phyloP scores from a whole-genome alignment of 2,113 vertebrate species.

The Clinocottus analis region DNA sequence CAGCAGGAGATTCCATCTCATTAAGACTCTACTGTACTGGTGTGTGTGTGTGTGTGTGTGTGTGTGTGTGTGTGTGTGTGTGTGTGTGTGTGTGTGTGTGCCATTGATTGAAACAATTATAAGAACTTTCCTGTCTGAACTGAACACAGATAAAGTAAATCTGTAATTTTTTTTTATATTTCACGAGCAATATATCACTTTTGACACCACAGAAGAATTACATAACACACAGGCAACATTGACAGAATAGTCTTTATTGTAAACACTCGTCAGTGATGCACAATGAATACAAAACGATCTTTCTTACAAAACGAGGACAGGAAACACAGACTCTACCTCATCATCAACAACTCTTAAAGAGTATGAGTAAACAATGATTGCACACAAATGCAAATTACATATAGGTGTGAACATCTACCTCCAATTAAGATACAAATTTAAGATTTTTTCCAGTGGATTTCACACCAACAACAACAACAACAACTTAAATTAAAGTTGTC shows the following conservation, averaged over 20 bases:
- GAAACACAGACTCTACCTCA: conserved; percentile 4
- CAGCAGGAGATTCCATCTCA: conserved; percentile 55
- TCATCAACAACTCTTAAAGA: not conserved
- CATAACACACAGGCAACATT: not conserved
- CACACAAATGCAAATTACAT: not conserved
- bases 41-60: conserved; percentile 84
- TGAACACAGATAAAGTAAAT: not conserved
- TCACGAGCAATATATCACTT: not conserved
- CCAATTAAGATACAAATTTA: not conserved
- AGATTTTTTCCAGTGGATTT: not conserved
- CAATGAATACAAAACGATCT: conserved; percentile 18
- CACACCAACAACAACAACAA: not conserved
- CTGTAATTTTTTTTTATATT: not conserved
- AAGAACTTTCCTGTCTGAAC: not conserved
- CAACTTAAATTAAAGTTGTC: too few species aligned
- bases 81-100: conserved; percentile 52
- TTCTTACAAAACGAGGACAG: not conserved
- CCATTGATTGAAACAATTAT: not conserved
- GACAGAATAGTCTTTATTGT: conserved; percentile 62
- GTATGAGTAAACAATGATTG: not conserved
- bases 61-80: conserved; percentile 82
- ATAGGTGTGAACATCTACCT: not conserved
- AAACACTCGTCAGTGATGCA: conserved; percentile 34
- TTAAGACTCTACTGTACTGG: conserved; percentile 19
- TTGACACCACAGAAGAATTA: not conserved